A percentile compares a stretch with the other conserved stretches of the same genome.
phyloP scores from a whole-genome alignment of 2,797 vertebrate genomes.

The Delichon dasypus region DNA sequence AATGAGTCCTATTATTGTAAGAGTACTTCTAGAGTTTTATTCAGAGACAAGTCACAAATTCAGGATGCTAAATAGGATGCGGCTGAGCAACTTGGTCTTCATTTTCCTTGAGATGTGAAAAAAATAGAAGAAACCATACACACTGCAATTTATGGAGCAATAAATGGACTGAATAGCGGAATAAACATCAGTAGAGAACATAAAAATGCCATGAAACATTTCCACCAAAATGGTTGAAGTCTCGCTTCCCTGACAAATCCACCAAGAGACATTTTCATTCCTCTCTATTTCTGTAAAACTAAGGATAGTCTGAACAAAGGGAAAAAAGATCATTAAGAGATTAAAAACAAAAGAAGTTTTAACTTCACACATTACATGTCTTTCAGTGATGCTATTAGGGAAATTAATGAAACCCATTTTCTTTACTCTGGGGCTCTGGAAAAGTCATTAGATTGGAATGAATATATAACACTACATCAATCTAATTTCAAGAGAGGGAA shows the following conservation, averaged over 20 bases:
- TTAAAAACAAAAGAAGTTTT: conserved; percentile 71
- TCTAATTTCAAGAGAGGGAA: conserved; percentile 73
- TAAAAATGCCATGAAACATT: conserved; percentile 60
- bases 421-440: conserved; percentile 65
- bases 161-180: conserved; percentile 57
- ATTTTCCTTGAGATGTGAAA: conserved; percentile 38
- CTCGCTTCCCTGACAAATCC: conserved; percentile 38
- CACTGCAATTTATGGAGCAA: conserved; percentile 52
- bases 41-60: conserved; percentile 26
- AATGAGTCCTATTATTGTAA: neutral
- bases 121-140: conserved; percentile 47
- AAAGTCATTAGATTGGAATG: conserved; percentile 73
- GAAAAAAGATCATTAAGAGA: conserved; percentile 69
- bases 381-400: conserved; percentile 73
- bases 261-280: conserved; percentile 47
- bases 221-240: conserved; percentile 51
- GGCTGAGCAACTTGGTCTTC: conserved; percentile 33
- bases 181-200: conserved; percentile 57
- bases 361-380: conserved; percentile 49
- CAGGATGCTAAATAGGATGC: conserved; percentile 12
- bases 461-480: conserved; percentile 71
- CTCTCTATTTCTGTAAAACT: conserved; percentile 40
- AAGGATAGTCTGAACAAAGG: conserved; percentile 51
- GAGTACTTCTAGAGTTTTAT: neutral
- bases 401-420: conserved; percentile 76